These are phyloP conservation scores for Vidua chalybeata DNA, from an alignment of 2,113 vertebrate genomes.

Conservation along the genomic window DNA sequence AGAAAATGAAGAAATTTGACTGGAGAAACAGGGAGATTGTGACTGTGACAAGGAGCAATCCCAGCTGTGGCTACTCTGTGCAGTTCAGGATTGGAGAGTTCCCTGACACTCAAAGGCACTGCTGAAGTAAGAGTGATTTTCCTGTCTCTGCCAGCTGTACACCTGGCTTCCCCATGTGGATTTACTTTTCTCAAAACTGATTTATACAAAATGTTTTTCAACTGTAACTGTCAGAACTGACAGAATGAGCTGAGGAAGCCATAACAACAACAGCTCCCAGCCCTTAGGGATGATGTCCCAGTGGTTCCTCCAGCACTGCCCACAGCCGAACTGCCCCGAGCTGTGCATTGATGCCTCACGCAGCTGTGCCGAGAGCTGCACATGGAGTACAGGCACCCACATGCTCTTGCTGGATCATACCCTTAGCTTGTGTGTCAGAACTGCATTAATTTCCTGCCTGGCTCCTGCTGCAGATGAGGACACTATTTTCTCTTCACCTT, in stretches of 20 bases:
- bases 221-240: neutral
- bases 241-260: neutral
- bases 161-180: fast-evolving
- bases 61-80: neutral
- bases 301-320: neutral
- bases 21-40: neutral
- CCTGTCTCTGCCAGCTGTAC: neutral
- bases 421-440: neutral
- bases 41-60: neutral
- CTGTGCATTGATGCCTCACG: fast-evolving
- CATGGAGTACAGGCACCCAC: fast-evolving
- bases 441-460: neutral
- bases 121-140: neutral
- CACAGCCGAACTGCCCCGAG: fast-evolving
- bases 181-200: neutral
- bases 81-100: neutral
- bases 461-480: neutral
- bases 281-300: fast-evolving
- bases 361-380: neutral
- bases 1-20: neutral
- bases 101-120: fast-evolving
- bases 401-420: fast-evolving
- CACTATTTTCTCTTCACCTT: neutral
- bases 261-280: fast-evolving
- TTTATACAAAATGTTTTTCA: neutral